phyloP scores from a whole-genome alignment of 2,113 vertebrate species.

The Lophochroa leadbeateri region DNA sequence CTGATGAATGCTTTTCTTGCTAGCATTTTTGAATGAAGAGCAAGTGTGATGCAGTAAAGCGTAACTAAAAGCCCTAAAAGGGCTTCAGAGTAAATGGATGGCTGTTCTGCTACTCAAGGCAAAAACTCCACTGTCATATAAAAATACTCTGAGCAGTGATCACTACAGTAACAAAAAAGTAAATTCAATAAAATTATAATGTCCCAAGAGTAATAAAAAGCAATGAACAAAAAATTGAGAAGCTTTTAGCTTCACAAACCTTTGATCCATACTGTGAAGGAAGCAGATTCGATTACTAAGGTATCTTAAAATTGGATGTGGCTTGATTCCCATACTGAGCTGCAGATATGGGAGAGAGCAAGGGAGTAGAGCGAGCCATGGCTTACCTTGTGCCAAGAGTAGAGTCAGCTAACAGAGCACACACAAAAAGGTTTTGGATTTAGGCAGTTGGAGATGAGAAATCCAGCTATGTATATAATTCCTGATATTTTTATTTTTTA shows the following conservation, averaged over 20 bases:
- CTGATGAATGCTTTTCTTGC: background rate
- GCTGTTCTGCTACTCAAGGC: background rate
- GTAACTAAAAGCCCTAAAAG: slow-evolving; percentile 27
- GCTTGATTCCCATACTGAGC: background rate
- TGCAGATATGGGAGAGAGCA: background rate
- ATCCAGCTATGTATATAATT: background rate
- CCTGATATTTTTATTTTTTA: background rate
- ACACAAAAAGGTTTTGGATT: background rate
- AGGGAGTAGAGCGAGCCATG: background rate
- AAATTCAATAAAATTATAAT: slow-evolving; percentile 43
- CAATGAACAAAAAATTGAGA: slow-evolving; percentile 42
- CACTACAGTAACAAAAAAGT: slow-evolving; percentile 6
- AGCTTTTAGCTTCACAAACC: slow-evolving; percentile 28
- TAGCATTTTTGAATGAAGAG: slow-evolving; percentile 16
- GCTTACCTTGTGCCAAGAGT: background rate
- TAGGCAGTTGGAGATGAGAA: background rate
- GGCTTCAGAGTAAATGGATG: background rate
- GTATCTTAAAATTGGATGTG: background rate
- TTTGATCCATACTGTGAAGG: background rate
- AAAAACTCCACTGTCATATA: background rate
- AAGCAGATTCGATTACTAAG: slow-evolving; percentile 8
- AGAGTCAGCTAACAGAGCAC: background rate
- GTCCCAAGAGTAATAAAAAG: slow-evolving; percentile 50
- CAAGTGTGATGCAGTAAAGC: slow-evolving; percentile 1
- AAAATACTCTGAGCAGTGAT: slow-evolving; percentile 13